These are phyloP conservation scores for Hyposoter dolosus DNA, from an alignment of 2,888 invertebrate genomes.

Conservation along the genomic window DNA sequence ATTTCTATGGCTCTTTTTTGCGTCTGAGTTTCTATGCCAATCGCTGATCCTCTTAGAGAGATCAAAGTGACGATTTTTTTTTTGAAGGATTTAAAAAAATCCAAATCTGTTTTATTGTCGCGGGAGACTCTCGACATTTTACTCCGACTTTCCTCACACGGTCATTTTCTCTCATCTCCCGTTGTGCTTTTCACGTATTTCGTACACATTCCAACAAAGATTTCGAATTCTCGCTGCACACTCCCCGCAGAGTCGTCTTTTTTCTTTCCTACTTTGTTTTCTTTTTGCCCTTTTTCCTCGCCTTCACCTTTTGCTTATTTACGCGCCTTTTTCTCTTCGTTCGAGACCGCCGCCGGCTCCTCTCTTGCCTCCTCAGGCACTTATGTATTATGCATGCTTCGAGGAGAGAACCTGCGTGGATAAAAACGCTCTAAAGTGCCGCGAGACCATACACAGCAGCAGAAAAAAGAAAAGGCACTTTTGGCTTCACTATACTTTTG, in stretches of 20 bases:
- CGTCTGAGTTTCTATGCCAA: too few relatives aligned
- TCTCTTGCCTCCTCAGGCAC: constrained; percentile 41
- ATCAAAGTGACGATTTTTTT: not conserved
- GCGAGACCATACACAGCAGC: not conserved
- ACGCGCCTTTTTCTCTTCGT: constrained; percentile 53
- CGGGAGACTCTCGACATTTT: not conserved
- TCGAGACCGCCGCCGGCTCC: constrained; percentile 28
- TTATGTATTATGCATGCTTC: constrained; percentile 72
- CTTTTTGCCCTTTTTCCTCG: not conserved
- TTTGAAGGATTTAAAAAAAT: not conserved
- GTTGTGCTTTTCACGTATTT: constrained; percentile 31
- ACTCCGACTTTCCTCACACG: not conserved
- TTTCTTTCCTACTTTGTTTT: constrained; percentile 20
- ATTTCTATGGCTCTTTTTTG: constrained; percentile 12
- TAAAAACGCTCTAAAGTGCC: constrained; percentile 62
- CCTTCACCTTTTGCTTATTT: constrained; percentile 35
- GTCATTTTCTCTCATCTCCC: not conserved
- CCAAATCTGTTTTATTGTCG: not conserved
- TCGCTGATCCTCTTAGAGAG: not conserved
- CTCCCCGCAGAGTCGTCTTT: constrained; percentile 41
- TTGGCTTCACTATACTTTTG: constrained; percentile 38
- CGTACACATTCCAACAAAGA: constrained; percentile 35
- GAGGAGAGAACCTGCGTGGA: constrained; percentile 54
- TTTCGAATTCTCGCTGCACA: constrained; percentile 77
- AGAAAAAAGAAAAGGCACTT: constrained; percentile 11